These are phyloP conservation scores for Xylota segnis DNA, from an alignment of 2,888 invertebrate genomes.

Conservation along the genomic window DNA sequence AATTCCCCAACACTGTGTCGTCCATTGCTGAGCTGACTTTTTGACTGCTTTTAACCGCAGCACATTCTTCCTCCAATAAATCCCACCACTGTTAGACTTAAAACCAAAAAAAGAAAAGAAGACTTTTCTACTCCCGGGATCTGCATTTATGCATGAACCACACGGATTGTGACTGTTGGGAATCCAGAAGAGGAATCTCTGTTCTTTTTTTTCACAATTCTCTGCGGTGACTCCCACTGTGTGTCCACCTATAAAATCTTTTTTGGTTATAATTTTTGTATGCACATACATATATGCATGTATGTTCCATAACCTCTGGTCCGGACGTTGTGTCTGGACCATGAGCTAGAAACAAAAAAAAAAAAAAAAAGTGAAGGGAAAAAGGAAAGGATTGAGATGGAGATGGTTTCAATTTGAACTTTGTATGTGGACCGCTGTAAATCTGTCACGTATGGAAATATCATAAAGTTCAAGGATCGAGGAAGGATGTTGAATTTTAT, in stretches of 20 bases:
- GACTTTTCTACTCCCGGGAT: not conserved
- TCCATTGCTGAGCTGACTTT: conserved; percentile 21
- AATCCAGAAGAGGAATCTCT: conserved; percentile 36
- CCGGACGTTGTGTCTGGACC: conserved; percentile 43
- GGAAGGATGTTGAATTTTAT: not conserved
- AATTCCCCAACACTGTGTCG: not conserved
- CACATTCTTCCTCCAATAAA: not conserved
- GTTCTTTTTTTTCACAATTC: not conserved
- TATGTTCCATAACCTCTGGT: conserved; percentile 26
- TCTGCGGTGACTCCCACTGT: conserved; percentile 21
- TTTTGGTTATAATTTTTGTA: not conserved
- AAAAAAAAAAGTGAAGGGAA: not conserved
- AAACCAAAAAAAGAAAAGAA: not conserved
- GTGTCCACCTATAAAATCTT: conserved; percentile 40
- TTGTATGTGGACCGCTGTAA: conserved; percentile 49
- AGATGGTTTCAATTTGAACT: conserved; percentile 55
- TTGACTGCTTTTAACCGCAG: conserved; percentile 24
- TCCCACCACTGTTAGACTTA: not conserved
- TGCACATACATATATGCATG: too few species aligned
- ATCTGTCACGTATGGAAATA: conserved; percentile 59
- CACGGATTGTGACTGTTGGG: conserved; percentile 33
- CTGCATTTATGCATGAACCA: conserved; percentile 38
- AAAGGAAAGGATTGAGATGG: not conserved
- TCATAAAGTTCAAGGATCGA: conserved; percentile 15
- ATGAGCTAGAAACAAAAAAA: conserved; percentile 4